These are phyloP conservation scores for Drosophila nr. medialis DNA, from an alignment of 2,888 invertebrate species.

Conservation along the genomic window DNA sequence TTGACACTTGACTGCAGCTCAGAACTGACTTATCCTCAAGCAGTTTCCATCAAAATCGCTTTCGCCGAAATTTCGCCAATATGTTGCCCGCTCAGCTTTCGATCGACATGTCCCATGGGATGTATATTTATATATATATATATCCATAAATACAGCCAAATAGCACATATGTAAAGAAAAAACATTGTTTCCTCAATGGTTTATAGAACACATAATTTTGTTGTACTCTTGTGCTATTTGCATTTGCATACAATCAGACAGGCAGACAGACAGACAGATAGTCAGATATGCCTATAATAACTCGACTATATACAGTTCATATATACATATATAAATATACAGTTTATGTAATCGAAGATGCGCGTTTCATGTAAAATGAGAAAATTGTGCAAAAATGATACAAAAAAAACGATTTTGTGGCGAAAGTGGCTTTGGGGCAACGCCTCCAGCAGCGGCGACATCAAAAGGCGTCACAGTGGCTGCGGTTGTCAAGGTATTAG, in stretches of 20 bases:
- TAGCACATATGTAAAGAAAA: background rate
- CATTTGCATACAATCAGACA: background rate
- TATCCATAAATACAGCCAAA: background rate
- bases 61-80: constrained; percentile 28
- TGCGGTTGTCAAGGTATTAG: constrained; percentile 33
- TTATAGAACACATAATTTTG: background rate
- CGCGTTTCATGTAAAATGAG: background rate
- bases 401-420: background rate
- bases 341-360: background rate
- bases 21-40: constrained; percentile 10
- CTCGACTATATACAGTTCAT: background rate
- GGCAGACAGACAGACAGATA: background rate
- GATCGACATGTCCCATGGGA: background rate
- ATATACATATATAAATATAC: background rate
- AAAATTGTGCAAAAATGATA: background rate
- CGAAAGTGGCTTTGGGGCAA: constrained; percentile 5
- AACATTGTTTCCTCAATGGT: background rate
- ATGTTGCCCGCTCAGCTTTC: background rate
- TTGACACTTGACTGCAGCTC: constrained; percentile 32
- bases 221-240: background rate
- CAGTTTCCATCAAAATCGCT: constrained; percentile 15
- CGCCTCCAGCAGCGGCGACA: constrained; percentile 9
- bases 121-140: background rate
- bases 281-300: background rate
- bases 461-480: constrained; percentile 56